Percentiles rank a stretch among this genome's conserved stretches.
Evolutionary conservation across 2,888 invertebrate species (phyloP).

Genomic region (Patella pellucida): DNA sequence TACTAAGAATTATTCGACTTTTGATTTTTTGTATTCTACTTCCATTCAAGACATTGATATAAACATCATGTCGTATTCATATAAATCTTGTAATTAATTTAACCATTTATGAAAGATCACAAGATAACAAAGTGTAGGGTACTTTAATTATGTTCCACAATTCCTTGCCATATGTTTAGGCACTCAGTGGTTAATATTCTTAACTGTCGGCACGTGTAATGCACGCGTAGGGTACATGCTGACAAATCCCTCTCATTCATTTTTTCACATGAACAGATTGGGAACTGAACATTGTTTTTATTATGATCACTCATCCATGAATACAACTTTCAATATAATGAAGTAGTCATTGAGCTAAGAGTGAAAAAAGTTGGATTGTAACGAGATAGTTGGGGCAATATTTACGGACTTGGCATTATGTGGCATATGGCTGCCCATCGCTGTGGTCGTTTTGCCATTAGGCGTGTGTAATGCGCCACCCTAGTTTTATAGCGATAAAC

Average conservation of each 20-base stretch:
- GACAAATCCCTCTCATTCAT: background rate
- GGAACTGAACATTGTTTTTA: too few species aligned
- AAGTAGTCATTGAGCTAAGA: too few species aligned
- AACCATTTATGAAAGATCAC: slow-evolving; percentile 3
- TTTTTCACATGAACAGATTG: background rate
- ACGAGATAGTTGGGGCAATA: too few species aligned
- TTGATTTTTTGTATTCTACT: background rate
- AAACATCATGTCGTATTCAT: background rate
- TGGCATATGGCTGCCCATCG: too few species aligned
- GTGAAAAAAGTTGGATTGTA: too few species aligned
- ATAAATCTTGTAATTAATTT: slow-evolving; percentile 7
- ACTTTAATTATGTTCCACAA: background rate
- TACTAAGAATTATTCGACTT: background rate
- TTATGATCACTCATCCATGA: too few species aligned
- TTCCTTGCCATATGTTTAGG: background rate
- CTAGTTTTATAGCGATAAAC: too few species aligned
- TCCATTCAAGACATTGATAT: background rate
- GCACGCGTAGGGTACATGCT: background rate
- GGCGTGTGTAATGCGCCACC: too few species aligned
- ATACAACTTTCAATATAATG: too few species aligned
- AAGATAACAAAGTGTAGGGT: too few species aligned
- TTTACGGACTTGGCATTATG: too few species aligned
- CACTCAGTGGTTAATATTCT: slow-evolving; percentile 5
- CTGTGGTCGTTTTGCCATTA: too few species aligned
- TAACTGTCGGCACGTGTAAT: slow-evolving; percentile 5